Evolutionary conservation across 1,140 invertebrate genomes (phyloP).

Genomic region (Acromyrmex heyeri): DNA sequence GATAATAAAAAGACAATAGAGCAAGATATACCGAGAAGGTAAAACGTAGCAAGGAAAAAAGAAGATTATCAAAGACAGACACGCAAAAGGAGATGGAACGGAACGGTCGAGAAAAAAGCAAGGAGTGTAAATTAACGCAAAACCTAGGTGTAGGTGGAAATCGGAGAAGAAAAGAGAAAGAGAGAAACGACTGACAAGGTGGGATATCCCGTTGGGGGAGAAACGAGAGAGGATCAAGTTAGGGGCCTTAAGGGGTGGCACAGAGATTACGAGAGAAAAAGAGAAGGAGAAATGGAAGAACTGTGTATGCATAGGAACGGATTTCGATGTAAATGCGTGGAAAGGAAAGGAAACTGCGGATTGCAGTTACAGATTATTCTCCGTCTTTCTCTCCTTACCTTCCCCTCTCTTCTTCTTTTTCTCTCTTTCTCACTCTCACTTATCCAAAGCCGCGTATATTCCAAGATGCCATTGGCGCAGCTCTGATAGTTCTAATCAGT

Average conservation of each 20-base stretch:
- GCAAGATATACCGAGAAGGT: not conserved
- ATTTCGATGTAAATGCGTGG: constrained; percentile 60
- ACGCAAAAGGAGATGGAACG: not conserved
- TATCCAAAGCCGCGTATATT: constrained; percentile 30
- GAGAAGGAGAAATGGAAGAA: constrained; percentile 8
- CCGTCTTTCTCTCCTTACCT: not conserved
- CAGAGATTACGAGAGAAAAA: constrained; percentile 40
- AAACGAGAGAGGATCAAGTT: constrained; percentile 21
- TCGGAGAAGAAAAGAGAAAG: constrained; percentile 36
- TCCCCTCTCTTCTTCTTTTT: not conserved
- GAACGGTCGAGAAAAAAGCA: not conserved
- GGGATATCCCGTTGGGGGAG: constrained; percentile 6
- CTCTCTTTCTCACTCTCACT: not conserved
- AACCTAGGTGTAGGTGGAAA: not conserved
- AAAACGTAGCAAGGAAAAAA: not conserved
- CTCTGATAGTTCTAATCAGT: constrained; percentile 48
- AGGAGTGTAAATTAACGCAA: constrained; percentile 29
- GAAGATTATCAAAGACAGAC: not conserved
- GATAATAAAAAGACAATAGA: not conserved
- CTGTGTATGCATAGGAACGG: constrained; percentile 52
- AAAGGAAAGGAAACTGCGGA: constrained; percentile 51
- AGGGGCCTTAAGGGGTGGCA: not conserved
- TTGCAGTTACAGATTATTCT: constrained; percentile 53
- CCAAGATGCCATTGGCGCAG: constrained; percentile 11
- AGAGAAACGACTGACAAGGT: constrained; percentile 36